Conservation (phyloP, 2,797 vertebrate species). For the Malurus leucopterus region DNA sequence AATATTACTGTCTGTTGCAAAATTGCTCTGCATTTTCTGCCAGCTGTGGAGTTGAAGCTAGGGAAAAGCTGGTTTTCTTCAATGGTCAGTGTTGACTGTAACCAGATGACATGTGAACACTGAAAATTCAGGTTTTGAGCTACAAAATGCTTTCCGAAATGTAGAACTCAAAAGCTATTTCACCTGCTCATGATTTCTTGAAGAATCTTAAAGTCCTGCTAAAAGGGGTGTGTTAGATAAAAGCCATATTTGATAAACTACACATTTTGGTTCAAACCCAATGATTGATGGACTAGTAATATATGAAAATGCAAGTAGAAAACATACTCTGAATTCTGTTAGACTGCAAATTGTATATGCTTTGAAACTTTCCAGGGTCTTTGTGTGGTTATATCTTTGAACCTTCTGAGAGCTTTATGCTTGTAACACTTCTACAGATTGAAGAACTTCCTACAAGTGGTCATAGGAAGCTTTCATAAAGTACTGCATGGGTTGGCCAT, state of each 20-base stretch:
- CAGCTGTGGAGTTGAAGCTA: background rate
- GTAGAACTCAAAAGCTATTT: background rate
- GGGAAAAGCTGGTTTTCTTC: background rate
- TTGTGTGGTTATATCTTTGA: background rate
- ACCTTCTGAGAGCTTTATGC: background rate
- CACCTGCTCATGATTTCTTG: background rate
- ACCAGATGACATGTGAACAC: background rate
- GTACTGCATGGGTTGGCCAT: background rate
- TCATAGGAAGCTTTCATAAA: background rate
- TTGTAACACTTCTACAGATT: background rate
- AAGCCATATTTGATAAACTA: background rate
- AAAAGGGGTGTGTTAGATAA: background rate
- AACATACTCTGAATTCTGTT: background rate
- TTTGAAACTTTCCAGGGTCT: background rate
- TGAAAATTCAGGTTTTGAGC: background rate
- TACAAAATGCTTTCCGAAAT: background rate
- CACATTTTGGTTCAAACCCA: background rate
- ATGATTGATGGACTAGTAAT: background rate
- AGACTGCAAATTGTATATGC: background rate
- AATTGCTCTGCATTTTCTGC: background rate
- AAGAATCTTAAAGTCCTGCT: background rate
- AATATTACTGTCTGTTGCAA: background rate
- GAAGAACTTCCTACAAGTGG: background rate
- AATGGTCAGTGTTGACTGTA: background rate
- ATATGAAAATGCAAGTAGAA: background rate